Evolutionary conservation across 2,888 invertebrate genomes (phyloP), one percentile per base, ranked within the genome.

Genomic region (Eupeodes luniger): DNA sequence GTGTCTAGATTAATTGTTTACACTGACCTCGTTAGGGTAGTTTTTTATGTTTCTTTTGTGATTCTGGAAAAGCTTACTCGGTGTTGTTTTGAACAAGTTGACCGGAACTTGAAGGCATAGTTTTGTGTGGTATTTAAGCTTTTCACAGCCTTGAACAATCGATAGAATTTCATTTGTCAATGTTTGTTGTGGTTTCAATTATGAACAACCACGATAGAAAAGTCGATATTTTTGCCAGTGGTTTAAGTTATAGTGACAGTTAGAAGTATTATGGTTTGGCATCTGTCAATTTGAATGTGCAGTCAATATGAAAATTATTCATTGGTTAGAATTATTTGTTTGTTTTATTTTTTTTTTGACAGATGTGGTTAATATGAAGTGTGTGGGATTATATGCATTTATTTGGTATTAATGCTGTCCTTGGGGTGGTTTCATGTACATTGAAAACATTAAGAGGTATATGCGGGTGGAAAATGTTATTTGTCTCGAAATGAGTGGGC

Each of bases 1-100:
- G 36, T 85, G 75, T 85, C 81, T 64, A 80, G 77, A 61, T 66
- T 53, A 55, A 36, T 72, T 82, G 77, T 83, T 76, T 77, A 84
- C 80, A 81, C 40, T 80, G 84, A 77, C 84, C 80, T 87, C 57
- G 67, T 80, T 79, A 67, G 44, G 67, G 59, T 75, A 2, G 34
- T 53, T n/a, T 64, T 55, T 47, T 40, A 27, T 16, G 34, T 34
- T 47, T 59, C 14, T 34, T 11, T 34, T 27, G 27, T 27, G 2
- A 27, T 27, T 1, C 27, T 27, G 27, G 27, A 27, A 27, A 27
- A 27, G 27, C 27, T 27, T 27, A 27, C 27, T 53, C 2, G 6
- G 36, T 14, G 14, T 36, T 14, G 14, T 36, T 61, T 11, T 16
- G 4, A 47, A 14, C 34, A 10, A 44, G 9, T 34, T 47, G 57